These are phyloP conservation scores for Heliconius hortense DNA, from an alignment of 2,888 invertebrate genomes.

Conservation along the genomic window DNA sequence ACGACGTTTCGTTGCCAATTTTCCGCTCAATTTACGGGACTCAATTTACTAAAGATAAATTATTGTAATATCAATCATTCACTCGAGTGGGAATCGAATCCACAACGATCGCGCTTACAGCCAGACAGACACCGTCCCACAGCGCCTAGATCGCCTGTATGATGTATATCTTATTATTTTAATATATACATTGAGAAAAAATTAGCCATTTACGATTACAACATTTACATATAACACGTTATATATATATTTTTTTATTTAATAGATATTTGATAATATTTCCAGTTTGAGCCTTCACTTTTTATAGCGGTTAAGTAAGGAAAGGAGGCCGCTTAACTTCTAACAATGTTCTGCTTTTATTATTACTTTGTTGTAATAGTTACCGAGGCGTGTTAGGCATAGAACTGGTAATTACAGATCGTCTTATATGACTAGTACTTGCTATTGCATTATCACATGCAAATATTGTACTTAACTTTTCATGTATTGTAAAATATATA, in stretches of 20 bases:
- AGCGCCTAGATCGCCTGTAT: not conserved
- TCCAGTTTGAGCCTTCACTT: constrained; percentile 3
- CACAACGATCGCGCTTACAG: not conserved
- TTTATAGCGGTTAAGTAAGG: constrained; percentile 4
- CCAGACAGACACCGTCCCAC: not conserved
- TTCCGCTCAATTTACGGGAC: not conserved
- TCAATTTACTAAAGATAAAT: no score
- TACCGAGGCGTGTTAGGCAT: constrained; percentile 38
- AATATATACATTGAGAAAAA: not conserved
- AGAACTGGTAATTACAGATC: constrained; percentile 38
- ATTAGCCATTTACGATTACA: not conserved
- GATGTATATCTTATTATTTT: not conserved
- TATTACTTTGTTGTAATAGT: constrained; percentile 37
- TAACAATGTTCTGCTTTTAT: constrained; percentile 20
- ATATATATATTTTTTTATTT: not conserved
- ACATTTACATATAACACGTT: not conserved
- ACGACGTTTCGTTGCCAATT: no score
- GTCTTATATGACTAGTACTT: constrained; percentile 35
- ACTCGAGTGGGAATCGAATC: no score
- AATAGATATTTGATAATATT: constrained; percentile 8
- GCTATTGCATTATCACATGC: constrained; percentile 36
- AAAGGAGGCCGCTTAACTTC: not conserved
- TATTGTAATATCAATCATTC: not conserved
- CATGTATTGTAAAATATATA: not conserved
- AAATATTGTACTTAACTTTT: not conserved